Evolutionary conservation across 2,888 invertebrate species (phyloP).

Genomic region (Orthosia gothica): DNA sequence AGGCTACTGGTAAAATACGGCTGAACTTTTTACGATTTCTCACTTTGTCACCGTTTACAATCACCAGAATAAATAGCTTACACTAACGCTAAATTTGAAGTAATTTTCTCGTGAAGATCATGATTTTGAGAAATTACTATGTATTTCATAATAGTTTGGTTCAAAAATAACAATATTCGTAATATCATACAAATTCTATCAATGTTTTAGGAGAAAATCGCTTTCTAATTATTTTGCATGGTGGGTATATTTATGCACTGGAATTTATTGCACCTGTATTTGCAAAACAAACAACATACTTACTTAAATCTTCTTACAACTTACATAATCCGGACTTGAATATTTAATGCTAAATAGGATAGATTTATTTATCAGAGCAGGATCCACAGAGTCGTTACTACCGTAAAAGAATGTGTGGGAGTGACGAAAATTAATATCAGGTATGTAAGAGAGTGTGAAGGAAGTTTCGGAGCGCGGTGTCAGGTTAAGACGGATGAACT

Average conservation of each 20-base stretch:
- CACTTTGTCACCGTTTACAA: not conserved
- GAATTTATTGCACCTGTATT: too few relatives aligned
- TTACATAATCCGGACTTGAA: too few relatives aligned
- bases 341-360: not conserved
- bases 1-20: not conserved
- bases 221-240: not conserved
- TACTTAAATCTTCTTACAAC: too few relatives aligned
- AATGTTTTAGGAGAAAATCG: not conserved
- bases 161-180: too few relatives aligned
- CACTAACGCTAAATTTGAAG: not conserved
- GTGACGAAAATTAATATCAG: not conserved
- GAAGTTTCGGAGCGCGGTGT: not conserved
- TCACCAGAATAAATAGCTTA: not conserved
- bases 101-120: not conserved
- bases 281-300: too few relatives aligned
- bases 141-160: too few relatives aligned
- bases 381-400: conserved; percentile 17
- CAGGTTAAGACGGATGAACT: too few relatives aligned
- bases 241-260: too few relatives aligned
- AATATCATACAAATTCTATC: not conserved
- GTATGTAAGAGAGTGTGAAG: not conserved
- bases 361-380: conserved; percentile 31
- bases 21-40: conserved; percentile 1
- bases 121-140: too few relatives aligned
- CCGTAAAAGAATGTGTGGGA: not conserved